These are phyloP conservation scores for Fopius arisanus DNA, from an alignment of 1,140 invertebrate genomes.

Conservation along the genomic window DNA sequence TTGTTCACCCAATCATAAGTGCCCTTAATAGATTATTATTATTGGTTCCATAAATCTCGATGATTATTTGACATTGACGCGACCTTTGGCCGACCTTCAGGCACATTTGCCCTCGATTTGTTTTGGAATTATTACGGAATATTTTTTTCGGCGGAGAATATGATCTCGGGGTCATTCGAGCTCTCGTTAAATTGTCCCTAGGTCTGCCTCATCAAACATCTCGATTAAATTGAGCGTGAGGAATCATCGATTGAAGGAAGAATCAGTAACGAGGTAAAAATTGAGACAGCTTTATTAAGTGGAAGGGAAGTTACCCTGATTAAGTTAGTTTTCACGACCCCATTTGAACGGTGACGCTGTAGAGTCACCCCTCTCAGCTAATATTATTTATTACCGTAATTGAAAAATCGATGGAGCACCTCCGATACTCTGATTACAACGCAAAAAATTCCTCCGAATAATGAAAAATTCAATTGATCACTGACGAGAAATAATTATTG, in stretches of 20 bases:
- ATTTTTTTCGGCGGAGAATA: too few relatives aligned
- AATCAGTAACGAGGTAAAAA: constrained; percentile 59
- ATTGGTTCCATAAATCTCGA: too few relatives aligned
- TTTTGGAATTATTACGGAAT: too few relatives aligned
- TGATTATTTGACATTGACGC: too few relatives aligned
- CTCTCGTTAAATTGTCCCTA: too few relatives aligned
- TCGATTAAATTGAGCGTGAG: constrained; percentile 49
- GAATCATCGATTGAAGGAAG: constrained; percentile 45
- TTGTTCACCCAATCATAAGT: not conserved
- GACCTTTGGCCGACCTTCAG: too few relatives aligned
- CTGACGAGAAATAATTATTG: not conserved
- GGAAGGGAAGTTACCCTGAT: constrained; percentile 57
- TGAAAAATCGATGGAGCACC: constrained; percentile 57
- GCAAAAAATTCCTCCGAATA: not conserved
- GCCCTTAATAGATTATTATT: not conserved
- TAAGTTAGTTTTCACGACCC: constrained; percentile 52
- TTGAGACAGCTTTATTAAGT: constrained; percentile 62
- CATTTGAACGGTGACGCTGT: constrained; percentile 44
- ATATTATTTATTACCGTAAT: constrained; percentile 64
- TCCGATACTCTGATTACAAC: not conserved
- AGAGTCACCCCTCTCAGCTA: constrained; percentile 54
- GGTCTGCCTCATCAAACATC: not conserved
- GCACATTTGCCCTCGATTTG: too few relatives aligned
- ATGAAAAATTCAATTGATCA: constrained; percentile 2
- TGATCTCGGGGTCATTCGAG: too few relatives aligned